Evolutionary conservation across 2,113 vertebrate genomes (phyloP).

Genomic region (Lycaon pictus): DNA sequence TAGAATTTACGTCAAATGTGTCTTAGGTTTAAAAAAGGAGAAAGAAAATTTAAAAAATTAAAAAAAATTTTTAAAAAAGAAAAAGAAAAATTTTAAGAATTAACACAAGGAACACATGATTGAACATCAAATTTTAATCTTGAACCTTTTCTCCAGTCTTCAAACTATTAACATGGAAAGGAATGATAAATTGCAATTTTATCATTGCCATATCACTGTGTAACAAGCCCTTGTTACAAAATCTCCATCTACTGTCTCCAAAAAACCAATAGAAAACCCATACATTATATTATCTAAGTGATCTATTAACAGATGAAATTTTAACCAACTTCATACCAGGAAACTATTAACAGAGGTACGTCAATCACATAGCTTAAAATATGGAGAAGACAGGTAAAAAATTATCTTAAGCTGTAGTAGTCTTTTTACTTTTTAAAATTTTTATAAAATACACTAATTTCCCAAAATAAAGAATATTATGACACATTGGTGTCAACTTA

Average conservation of each 20-base stretch:
- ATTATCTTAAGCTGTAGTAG: slow-evolving; percentile 83
- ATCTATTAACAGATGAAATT: slow-evolving; percentile 82
- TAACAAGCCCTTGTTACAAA: slow-evolving; percentile 82
- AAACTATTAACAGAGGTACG: slow-evolving; percentile 81
- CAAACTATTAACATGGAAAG: slow-evolving; percentile 76
- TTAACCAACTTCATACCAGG: slow-evolving; percentile 79
- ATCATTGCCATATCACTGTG: slow-evolving; percentile 62
- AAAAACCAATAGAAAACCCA: slow-evolving; percentile 77
- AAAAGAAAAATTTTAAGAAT: slow-evolving; percentile 4
- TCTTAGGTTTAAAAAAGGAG: neutral
- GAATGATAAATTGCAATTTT: slow-evolving; percentile 76
- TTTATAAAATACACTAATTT: slow-evolving; percentile 85
- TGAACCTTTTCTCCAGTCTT: slow-evolving; percentile 75
- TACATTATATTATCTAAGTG: slow-evolving; percentile 78
- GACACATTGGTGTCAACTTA: slow-evolving; percentile 83
- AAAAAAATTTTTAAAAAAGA: neutral
- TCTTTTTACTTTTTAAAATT: slow-evolving; percentile 82
- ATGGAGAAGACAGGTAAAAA: slow-evolving; percentile 82
- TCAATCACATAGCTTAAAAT: slow-evolving; percentile 81
- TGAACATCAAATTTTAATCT: slow-evolving; percentile 84
- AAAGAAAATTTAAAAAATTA: neutral
- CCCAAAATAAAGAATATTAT: slow-evolving; percentile 85
- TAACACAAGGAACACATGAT: slow-evolving; percentile 34
- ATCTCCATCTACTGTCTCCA: slow-evolving; percentile 72
- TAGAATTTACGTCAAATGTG: neutral